phyloP scores from a whole-genome alignment of 2,113 vertebrate genomes.

The Daphoenositta chrysoptera region DNA sequence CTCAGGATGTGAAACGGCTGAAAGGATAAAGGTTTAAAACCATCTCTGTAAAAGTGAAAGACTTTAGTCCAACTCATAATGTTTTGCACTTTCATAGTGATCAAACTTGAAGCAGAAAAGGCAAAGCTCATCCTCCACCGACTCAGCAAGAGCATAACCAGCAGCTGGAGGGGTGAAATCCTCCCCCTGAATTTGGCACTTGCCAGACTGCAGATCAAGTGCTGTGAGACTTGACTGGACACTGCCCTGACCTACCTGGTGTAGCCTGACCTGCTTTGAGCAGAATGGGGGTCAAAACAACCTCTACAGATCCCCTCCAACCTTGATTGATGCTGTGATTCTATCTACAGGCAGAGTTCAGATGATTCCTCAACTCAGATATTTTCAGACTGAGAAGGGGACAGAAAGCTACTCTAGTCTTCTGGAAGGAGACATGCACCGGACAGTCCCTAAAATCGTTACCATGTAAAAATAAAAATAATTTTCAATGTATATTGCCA shows the following conservation, averaged over 20 bases:
- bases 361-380: neutral
- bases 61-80: neutral
- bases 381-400: neutral
- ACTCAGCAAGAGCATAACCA: neutral
- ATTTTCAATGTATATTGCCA: neutral
- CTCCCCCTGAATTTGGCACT: neutral
- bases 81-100: neutral
- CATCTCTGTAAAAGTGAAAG: neutral
- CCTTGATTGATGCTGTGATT: neutral
- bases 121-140: neutral
- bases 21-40: neutral
- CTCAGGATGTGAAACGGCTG: neutral
- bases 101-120: neutral
- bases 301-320: neutral
- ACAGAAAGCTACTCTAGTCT: neutral
- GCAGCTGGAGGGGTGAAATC: neutral
- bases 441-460: neutral
- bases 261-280: neutral
- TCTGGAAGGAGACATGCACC: neutral
- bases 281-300: neutral
- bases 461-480: neutral
- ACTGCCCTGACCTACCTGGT: neutral
- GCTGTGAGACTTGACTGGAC: neutral
- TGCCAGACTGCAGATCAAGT: neutral
- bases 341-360: neutral